Conservation (phyloP, 2,113 vertebrate species). For the Nanorana parkeri region DNA sequence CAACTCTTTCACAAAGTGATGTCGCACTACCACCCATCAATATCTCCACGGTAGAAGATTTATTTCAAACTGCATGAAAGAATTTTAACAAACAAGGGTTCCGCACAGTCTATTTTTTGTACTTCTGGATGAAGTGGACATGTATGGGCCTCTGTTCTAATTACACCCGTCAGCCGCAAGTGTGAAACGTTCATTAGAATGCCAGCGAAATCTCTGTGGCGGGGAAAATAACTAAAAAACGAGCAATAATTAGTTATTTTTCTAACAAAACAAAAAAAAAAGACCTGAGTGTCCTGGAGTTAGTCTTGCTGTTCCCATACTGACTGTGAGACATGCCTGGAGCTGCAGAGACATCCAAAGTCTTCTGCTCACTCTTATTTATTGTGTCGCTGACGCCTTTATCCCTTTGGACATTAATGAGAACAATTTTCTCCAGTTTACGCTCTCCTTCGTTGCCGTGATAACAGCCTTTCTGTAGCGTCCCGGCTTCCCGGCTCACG, state of each 20-base stretch:
- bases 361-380: constrained; percentile 42
- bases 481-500: constrained; percentile 36
- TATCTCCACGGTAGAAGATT: constrained; percentile 35
- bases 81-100: constrained; percentile 47
- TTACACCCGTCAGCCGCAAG: constrained; percentile 40
- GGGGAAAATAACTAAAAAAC: too few species aligned
- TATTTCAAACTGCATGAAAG: constrained; percentile 14
- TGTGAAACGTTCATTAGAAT: constrained; percentile 28
- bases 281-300: constrained; percentile 14
- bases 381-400: constrained; percentile 50
- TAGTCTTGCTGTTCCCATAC: constrained; percentile 42
- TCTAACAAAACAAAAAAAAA: neutral
- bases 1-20: too few species aligned
- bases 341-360: constrained; percentile 31
- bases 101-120: constrained; percentile 5
- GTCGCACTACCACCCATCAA: neutral
- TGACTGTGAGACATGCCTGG: constrained; percentile 38
- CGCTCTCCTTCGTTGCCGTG: constrained; percentile 49
- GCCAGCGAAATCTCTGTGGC: neutral
- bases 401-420: constrained; percentile 55
- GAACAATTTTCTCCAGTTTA: constrained; percentile 53
- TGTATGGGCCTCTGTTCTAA: constrained; percentile 8
- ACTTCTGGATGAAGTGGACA: constrained; percentile 35
- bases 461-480: constrained; percentile 48
- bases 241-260: constrained; percentile 52